Evolutionary conservation across 2,888 invertebrate genomes (phyloP).

Genomic region (Brachylomia viminalis): DNA sequence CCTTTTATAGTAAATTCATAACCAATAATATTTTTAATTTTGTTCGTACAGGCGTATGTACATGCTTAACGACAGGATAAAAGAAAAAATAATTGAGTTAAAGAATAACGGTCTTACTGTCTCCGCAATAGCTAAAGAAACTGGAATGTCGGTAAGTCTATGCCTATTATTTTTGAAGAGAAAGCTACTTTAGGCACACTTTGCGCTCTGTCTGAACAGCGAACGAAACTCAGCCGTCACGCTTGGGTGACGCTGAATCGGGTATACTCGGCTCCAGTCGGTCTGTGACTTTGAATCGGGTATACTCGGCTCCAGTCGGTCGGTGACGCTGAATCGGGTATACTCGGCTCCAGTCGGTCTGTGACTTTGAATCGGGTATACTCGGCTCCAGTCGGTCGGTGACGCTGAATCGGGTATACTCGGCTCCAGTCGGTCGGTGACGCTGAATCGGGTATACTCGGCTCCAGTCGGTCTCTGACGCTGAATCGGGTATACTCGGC

Average conservation of each 20-base stretch:
- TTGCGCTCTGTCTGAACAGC: not conserved
- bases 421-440: not conserved
- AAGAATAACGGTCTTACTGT: constrained; percentile 13
- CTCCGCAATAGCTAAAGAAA: constrained; percentile 18
- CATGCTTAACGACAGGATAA: constrained; percentile 14
- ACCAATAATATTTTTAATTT: not conserved
- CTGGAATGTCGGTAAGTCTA: constrained; percentile 33
- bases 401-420: too few species aligned
- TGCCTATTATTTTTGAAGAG: not conserved
- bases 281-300: too few species aligned
- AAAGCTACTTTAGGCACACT: not conserved
- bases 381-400: not conserved
- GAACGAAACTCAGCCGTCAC: not conserved
- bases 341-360: not conserved
- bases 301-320: not conserved
- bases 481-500: too few species aligned
- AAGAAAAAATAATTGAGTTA: constrained; percentile 24
- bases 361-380: too few species aligned
- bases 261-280: not conserved
- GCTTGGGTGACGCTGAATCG: too few species aligned
- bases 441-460: too few species aligned
- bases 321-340: not conserved
- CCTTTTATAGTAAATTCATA: too few species aligned
- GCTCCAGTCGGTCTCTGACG: not conserved
- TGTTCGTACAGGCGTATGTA: constrained; percentile 1